Percentiles rank a stretch among this genome's conserved stretches.
These are phyloP conservation scores for Dromococcyx pavoninus DNA, from an alignment of 2,797 vertebrate genomes.

Conservation along the genomic window DNA sequence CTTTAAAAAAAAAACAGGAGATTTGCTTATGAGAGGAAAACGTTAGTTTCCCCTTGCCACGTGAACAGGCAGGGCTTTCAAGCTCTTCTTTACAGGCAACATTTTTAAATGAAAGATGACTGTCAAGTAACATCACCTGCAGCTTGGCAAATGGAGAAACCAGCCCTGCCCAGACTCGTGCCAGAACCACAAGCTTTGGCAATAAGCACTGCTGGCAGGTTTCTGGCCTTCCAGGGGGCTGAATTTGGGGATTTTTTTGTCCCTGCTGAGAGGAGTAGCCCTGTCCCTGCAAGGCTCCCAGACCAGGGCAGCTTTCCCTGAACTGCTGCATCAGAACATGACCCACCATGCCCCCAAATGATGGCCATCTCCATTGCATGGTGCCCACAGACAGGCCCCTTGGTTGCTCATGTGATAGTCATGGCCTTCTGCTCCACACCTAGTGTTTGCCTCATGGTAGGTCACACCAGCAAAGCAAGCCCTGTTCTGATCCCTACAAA, in stretches of 20 bases:
- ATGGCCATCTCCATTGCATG: accelerated
- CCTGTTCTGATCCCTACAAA: neutral
- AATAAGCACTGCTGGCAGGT: neutral
- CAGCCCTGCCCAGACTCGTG: accelerated
- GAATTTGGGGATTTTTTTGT: neutral
- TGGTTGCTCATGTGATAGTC: accelerated
- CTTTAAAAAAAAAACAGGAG: neutral
- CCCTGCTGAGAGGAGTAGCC: neutral
- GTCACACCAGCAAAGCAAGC: neutral
- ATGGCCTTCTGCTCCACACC: neutral
- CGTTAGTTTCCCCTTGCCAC: neutral
- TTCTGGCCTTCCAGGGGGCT: neutral
- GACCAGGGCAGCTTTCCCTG: neutral
- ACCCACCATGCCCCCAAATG: neutral
- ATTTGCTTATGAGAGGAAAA: neutral
- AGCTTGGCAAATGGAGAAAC: neutral
- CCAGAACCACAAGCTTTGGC: neutral
- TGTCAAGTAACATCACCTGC: neutral
- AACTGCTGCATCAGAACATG: neutral
- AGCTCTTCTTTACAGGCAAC: neutral
- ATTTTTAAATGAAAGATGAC: neutral
- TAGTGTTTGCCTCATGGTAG: neutral
- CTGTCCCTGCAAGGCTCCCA: neutral
- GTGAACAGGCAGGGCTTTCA: neutral
- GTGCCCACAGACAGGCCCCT: accelerated